Evolutionary conservation across 2,113 vertebrate species (phyloP), one percentile per base, ranked within the genome.

Genomic region (Clarias gariepinus): DNA sequence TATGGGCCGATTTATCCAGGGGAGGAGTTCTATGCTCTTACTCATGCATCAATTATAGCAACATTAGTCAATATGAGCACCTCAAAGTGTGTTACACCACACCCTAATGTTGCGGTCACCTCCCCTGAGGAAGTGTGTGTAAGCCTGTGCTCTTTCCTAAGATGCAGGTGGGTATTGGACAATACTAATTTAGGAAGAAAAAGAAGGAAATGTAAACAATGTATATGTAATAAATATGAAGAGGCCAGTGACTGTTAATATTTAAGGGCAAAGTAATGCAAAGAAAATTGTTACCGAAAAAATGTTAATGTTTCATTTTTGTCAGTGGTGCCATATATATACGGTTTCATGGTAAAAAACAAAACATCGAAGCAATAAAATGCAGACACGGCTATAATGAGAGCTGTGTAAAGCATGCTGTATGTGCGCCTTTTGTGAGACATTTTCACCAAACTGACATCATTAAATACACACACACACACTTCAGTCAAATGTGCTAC

Each of bases 401-500:
- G 7, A 36, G 36, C 55, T 64, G 68, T 30, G 33, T 47, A 33
- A 57, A 77, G 52, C 68, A n/a, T 41, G n/a, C 60, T 82, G 9
- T 55, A 61, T 81, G 77, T n/a, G 25, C 78, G 60, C 68, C 86
- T 57, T 76, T 84, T 84, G 82, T 81, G 85, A 78, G 81, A 84
- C 86, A 61, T 76, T 81, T 86, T 55, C 68, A 88, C 66, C 76
- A 85, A 84, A 82, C 85, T 53, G 76, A 82, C 85, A 88, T 81
- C 82, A 88, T 87, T 83, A 89, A 89, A 83, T 82, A 85, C 77
- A 81, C 78, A 86, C 73, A 57, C 73, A 76, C 28, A 52, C 81
- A 87, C 86, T 83, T 87, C 58, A 87, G 81, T 83, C 60, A 78
- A 87, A 87, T 87, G 81, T 87, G 68, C 71, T 87, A 87, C 86